Base-by-base conservation (phyloP, 1,140 invertebrate species). In the Drosophila rhopaloa region DNA sequence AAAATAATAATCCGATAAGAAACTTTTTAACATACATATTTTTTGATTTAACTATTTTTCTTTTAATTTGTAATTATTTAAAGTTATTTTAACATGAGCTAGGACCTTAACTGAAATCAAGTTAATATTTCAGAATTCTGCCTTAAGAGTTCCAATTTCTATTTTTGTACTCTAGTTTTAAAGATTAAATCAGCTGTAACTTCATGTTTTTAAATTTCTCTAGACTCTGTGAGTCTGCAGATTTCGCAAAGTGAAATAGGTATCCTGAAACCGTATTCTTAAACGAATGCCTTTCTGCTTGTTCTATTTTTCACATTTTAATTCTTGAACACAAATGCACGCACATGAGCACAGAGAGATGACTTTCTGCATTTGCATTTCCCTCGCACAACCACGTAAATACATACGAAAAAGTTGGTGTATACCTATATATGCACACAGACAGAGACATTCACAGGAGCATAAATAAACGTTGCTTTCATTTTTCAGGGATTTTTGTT, bases 281-380 rank as follows among this genome's bases (percentile, higher is more conserved):
- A 4, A n/a, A 6, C 1, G 13, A 56, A 44, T 35, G 35, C n/a
- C 13, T 44, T 44, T 55, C 10, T 29, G 38, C 46, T 53, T 50
- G 60, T 75, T 72, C 53, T 53, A 57, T 81, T 61, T 78, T 79
- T 79, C 61, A 72, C 81, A 79, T 89, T 89, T 89, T 84, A 89
- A 81, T 89, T 79, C 84, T 84, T 78, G 68, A 88, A 74, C 73
- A 89, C 76, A 89, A 77, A 62, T 67, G 74, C 59, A 79, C 82
- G 70, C 79, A 82, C 62, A 88, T 61, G 83, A 50, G 66, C 66
- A 58, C 48, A 47, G 44, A 19, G 29, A 73, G 66, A 73, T 86
- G 84, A 80, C 83, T 86, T 83, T 88, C 71, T 79, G 72, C 76
- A 86, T 86, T 88, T 86, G 72, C 83, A 86, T 86, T 88, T 81